Evolutionary conservation across 2,888 invertebrate species (phyloP).

Genomic region (Amphimallon solstitiale): DNA sequence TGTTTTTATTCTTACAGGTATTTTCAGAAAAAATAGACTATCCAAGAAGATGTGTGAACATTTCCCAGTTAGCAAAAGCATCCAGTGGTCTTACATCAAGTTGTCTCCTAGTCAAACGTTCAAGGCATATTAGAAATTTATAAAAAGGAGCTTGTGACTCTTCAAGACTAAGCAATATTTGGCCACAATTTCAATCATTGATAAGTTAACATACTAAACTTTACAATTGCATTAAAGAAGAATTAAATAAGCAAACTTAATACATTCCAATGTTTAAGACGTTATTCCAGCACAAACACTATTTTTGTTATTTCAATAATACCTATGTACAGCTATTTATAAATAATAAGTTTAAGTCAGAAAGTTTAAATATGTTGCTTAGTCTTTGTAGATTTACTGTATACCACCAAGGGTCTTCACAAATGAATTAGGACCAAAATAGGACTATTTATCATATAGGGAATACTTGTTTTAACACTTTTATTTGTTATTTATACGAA

Average conservation of each 20-base stretch:
- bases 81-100: conserved; percentile 84
- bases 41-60: conserved; percentile 79
- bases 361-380: conserved; percentile 11
- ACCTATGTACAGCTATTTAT: neutral
- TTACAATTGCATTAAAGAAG: too few relatives aligned
- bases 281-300: too few relatives aligned
- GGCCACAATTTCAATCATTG: too few relatives aligned
- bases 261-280: too few relatives aligned
- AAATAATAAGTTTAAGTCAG: neutral
- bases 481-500: too few relatives aligned
- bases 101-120: conserved; percentile 75
- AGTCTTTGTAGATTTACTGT: conserved; percentile 1
- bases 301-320: too few relatives aligned
- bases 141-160: conserved; percentile 46
- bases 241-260: too few relatives aligned
- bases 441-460: conserved; percentile 3
- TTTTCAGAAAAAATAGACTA: conserved; percentile 88
- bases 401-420: conserved; percentile 38
- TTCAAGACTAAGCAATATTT: conserved; percentile 30
- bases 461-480: neutral
- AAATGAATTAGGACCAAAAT: conserved; percentile 36
- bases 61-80: conserved; percentile 82
- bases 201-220: too few relatives aligned
- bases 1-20: conserved; percentile 66
- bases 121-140: conserved; percentile 61